Evolutionary conservation across 2,113 vertebrate genomes (phyloP).

Genomic region (Notarius quadriscutis): DNA sequence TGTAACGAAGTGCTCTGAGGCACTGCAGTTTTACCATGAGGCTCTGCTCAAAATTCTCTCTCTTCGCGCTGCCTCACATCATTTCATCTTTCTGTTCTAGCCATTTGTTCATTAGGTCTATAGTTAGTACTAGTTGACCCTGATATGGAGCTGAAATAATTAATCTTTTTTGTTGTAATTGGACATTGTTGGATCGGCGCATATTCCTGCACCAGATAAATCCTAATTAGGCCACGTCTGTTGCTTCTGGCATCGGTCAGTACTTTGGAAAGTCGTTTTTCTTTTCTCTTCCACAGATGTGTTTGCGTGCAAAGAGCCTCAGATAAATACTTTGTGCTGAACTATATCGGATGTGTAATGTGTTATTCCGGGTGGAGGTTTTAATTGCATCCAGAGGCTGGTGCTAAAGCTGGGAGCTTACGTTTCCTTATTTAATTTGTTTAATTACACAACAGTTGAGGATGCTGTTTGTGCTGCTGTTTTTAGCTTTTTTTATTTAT

Average conservation of each 20-base stretch:
- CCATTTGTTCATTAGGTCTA: background rate
- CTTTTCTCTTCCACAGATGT: background rate
- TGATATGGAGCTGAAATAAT: background rate
- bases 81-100: background rate
- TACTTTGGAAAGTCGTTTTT: conserved; percentile 29
- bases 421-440: background rate
- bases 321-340: conserved; percentile 23
- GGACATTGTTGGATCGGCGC: background rate
- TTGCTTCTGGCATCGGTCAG: conserved; percentile 38
- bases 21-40: conserved; percentile 40
- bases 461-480: background rate
- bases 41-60: background rate
- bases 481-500: background rate
- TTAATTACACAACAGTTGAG: conserved; percentile 32
- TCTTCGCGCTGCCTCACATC: background rate
- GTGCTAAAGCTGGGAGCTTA: conserved; percentile 11
- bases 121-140: background rate
- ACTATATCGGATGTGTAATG: conserved; percentile 35
- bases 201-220: background rate
- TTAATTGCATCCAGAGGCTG: conserved; percentile 41
- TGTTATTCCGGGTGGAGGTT: conserved; percentile 25
- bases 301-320: conserved; percentile 36
- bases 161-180: conserved; percentile 14
- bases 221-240: conserved; percentile 35
- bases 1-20: conserved; percentile 58